Evolutionary conservation across 2,888 invertebrate species (phyloP).

Genomic region (Athrips mouffetella): DNA sequence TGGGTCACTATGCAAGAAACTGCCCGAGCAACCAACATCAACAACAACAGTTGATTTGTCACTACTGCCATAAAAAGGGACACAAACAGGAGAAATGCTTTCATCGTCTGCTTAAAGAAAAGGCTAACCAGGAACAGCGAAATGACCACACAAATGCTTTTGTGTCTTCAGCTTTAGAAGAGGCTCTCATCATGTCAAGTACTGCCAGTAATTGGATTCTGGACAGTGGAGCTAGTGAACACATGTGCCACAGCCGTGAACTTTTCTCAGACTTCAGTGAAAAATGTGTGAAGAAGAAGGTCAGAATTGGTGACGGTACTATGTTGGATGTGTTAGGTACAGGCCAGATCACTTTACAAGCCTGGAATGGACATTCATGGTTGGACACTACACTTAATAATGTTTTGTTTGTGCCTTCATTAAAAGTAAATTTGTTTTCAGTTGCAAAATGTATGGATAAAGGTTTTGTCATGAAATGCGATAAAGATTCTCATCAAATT

Average conservation of each 20-base stretch:
- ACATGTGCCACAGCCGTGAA: background rate
- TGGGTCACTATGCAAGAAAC: constrained; percentile 10
- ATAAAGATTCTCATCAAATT: background rate
- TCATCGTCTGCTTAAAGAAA: background rate
- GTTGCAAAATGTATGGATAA: constrained; percentile 13
- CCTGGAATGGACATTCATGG: constrained; percentile 18
- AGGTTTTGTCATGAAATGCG: constrained; percentile 16
- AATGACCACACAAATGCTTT: no score
- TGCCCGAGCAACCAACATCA: background rate
- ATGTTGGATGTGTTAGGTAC: constrained; percentile 15
- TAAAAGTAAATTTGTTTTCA: constrained; percentile 22
- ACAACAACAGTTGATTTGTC: background rate
- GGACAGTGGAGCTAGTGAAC: constrained; percentile 3
- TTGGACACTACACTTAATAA: constrained; percentile 18
- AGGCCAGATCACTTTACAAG: constrained; percentile 18
- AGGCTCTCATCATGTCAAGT: no score
- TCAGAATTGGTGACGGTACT: constrained; percentile 19
- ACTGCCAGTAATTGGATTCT: no score
- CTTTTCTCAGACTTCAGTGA: background rate
- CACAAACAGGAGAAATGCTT: background rate
- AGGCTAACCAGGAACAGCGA: background rate
- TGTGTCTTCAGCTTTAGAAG: background rate
- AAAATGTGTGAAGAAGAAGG: background rate
- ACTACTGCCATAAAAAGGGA: background rate
- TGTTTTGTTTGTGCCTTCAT: constrained; percentile 19